Evolutionary conservation across 2,113 vertebrate genomes (phyloP), one percentile per base, ranked within the genome.

Genomic region (Pandion haliaetus): DNA sequence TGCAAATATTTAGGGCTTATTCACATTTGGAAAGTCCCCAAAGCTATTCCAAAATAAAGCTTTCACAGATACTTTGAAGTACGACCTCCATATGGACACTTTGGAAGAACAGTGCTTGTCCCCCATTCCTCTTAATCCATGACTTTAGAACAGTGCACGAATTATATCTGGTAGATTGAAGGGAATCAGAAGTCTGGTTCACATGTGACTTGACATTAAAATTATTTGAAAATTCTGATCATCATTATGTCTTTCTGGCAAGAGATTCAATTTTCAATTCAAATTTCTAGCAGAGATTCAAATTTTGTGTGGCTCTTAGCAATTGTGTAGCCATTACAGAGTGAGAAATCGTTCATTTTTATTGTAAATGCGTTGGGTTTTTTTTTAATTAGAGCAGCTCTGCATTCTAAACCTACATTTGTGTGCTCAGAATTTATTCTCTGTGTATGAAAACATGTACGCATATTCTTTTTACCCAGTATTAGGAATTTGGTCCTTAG

Each of bases 81-180:
- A 50, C 23, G 34, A 86, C 5, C 12, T 90, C 52, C 44, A 54
- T 23, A 18, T 0, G 0, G 34, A 20, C 0, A 0, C 31, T 80
- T 62, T 21, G 25, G 44, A 34, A 70, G 11, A 81, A 44, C n/a
- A 38, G 28, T 36, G 5, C 40, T 87, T 65, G 20, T 84, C 10
- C 54, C 24, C 3, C 17, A 18, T 78, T 65, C 34, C 16, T 65
- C 16, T 44, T 57, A 42, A 91, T 77, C 34, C 9, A 4, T 61
- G 73, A 15, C 29, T 71, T 55, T 38, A 55, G 24, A 92, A 55
- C 15, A 45, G n/a, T 62, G 7, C 5, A 12, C 0, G 0, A 67
- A 15, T 80, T 88, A n/a, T 20, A 57, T 57, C 36, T 44, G 31
- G 8, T 36, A 77, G 72, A 38, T 24, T 50, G 66, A 90, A 77